These are phyloP conservation scores for Hestina assimilis DNA, from an alignment of 1,140 invertebrate genomes.

Conservation along the genomic window DNA sequence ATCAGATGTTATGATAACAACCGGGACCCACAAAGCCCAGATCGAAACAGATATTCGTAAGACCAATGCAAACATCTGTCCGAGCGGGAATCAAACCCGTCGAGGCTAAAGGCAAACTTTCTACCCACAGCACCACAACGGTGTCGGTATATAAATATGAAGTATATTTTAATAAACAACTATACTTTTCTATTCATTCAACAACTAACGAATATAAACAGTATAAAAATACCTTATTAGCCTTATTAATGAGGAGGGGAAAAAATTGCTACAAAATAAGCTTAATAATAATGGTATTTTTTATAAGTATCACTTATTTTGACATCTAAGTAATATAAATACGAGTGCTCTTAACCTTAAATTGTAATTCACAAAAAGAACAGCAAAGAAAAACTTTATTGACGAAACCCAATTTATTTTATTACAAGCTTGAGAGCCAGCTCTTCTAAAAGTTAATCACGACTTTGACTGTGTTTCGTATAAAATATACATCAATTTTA, in stretches of 20 bases:
- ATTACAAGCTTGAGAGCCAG: slow-evolving; percentile 3
- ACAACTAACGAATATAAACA: not conserved
- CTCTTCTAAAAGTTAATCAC: slow-evolving; percentile 8
- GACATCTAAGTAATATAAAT: not conserved
- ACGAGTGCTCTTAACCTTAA: not conserved
- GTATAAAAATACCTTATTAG: not conserved
- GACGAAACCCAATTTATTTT: slow-evolving; percentile 10
- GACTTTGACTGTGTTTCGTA: slow-evolving; percentile 4
- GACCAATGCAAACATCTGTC: too few species aligned
- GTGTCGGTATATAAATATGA: too few species aligned
- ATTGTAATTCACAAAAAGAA: not conserved
- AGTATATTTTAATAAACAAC: too few species aligned
- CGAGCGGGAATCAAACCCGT: too few species aligned
- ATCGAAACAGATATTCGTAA: too few species aligned
- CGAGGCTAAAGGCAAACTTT: too few species aligned
- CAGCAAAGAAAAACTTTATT: slow-evolving; percentile 1
- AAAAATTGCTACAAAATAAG: too few species aligned
- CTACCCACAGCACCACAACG: too few species aligned
- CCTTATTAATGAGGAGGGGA: not conserved
- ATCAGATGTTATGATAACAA: too few species aligned
- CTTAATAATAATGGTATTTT: too few species aligned
- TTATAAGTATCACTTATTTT: not conserved
- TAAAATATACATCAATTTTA: not conserved
- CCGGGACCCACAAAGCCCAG: too few species aligned
- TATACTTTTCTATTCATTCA: not conserved